These are phyloP conservation scores for Neolamprologus variostigma DNA, from an alignment of 2,113 vertebrate species.

Conservation along the genomic window DNA sequence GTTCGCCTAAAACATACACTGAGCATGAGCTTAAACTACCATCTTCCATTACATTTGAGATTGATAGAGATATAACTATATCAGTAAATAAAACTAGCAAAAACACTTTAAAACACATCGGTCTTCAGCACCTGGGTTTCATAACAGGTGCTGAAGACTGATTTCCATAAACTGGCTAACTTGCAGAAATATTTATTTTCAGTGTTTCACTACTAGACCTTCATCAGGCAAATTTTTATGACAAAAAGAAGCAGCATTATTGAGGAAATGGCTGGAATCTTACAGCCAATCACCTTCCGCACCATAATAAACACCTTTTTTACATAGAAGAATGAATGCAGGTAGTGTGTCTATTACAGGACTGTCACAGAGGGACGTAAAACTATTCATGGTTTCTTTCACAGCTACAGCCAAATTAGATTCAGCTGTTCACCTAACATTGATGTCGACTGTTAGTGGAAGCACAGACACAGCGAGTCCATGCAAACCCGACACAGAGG, in stretches of 20 bases:
- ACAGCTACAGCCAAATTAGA: neutral
- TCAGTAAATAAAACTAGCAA: neutral
- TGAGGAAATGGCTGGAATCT: neutral
- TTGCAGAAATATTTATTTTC: neutral
- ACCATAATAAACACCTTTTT: neutral
- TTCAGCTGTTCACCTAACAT: neutral
- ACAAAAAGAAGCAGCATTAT: neutral
- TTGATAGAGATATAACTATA: neutral
- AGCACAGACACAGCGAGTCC: neutral
- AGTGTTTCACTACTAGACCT: neutral
- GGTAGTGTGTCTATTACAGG: neutral
- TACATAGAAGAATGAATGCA: neutral
- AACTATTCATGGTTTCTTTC: neutral
- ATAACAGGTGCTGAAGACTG: neutral
- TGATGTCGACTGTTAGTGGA: neutral
- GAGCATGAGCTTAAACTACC: neutral
- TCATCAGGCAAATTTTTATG: neutral
- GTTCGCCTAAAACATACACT: constrained; percentile 57
- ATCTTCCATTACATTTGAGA: neutral
- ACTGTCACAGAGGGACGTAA: neutral
- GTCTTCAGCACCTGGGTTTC: neutral
- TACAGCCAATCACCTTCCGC: neutral
- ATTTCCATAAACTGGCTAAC: neutral
- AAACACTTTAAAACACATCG: neutral
- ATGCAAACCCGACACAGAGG: neutral